Conservation (phyloP, 2,113 vertebrate genomes). For the Bubo bubo region DNA sequence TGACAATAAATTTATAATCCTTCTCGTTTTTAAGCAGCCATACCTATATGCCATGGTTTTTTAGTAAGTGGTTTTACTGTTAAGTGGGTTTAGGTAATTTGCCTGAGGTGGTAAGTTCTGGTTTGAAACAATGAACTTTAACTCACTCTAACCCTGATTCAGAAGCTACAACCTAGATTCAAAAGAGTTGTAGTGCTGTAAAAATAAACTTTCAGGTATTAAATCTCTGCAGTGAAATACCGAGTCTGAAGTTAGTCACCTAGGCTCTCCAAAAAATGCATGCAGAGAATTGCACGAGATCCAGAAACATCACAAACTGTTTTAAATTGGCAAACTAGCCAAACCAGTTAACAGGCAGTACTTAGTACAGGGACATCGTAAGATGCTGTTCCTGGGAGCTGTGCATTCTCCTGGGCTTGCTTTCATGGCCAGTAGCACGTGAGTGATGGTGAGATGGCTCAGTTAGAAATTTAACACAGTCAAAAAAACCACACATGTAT, state of each 20-base stretch:
- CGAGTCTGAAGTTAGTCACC: background rate
- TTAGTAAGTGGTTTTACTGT: background rate
- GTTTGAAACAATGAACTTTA: background rate
- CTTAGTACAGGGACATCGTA: background rate
- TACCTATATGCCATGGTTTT: background rate
- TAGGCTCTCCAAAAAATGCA: background rate
- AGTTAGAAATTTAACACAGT: background rate
- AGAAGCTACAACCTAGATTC: background rate
- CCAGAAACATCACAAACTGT: background rate
- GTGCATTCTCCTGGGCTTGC: background rate
- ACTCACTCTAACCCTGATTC: background rate
- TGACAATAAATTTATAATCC: background rate
- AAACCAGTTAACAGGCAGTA: background rate
- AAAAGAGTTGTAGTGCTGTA: background rate
- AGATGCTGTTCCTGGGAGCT: background rate
- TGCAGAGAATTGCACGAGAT: background rate
- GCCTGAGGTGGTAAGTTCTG: background rate
- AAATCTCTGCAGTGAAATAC: background rate
- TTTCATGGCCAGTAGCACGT: background rate
- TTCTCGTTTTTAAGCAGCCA: background rate
- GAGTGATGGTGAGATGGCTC: background rate
- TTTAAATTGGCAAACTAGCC: background rate
- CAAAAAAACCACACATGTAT: background rate
- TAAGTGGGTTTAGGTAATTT: background rate
- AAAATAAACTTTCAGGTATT: background rate